Evolutionary conservation across 2,797 vertebrate genomes (phyloP).

Genomic region (Xiphorhynchus erythropygius): DNA sequence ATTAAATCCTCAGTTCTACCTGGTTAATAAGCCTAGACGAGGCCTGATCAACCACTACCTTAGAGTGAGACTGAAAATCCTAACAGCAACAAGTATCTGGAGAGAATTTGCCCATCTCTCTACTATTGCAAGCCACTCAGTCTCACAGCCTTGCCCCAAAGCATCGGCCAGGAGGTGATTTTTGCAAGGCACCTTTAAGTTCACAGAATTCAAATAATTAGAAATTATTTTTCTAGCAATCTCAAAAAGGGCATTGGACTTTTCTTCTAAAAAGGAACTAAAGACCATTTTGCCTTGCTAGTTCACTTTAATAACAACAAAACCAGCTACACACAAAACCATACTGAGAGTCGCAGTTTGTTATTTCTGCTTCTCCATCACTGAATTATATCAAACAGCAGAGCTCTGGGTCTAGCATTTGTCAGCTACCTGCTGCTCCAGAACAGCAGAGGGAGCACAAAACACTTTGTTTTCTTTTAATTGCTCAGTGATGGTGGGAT

Average conservation of each 20-base stretch:
- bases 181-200: background rate
- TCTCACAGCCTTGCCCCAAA: background rate
- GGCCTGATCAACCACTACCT: background rate
- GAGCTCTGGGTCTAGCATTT: background rate
- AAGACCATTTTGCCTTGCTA: background rate
- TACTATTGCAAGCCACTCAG: background rate
- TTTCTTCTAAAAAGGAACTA: background rate
- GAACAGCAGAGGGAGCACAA: slow-evolving; percentile 62
- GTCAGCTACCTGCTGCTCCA: background rate
- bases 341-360: background rate
- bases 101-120: background rate
- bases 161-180: accelerated
- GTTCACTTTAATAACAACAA: background rate
- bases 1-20: background rate
- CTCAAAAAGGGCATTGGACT: background rate
- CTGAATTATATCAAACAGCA: background rate
- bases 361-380: background rate
- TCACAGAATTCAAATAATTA: background rate
- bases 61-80: background rate
- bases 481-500: background rate
- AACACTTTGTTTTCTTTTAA: background rate
- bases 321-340: background rate
- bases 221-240: background rate
- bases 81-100: background rate
- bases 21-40: background rate